Conservation (phyloP, 2,797 vertebrate genomes). For the Megaceryle alcyon region DNA sequence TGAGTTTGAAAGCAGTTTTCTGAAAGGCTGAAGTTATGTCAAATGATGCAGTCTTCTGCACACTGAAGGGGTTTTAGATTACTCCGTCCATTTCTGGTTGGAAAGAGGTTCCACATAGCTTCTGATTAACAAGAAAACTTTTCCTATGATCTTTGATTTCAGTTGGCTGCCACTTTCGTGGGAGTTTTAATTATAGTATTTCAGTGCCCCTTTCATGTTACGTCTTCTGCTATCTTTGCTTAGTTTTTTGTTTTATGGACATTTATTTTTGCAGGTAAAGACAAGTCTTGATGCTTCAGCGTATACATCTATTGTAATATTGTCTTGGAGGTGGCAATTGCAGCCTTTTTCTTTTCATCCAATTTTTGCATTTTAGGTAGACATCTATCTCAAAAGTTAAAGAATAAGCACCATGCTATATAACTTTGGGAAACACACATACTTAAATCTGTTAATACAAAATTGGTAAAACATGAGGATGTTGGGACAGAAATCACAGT, state of each 20-base stretch:
- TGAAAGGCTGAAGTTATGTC: neutral
- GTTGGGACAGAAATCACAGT: neutral
- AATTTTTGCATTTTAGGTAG: neutral
- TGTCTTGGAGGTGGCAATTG: neutral
- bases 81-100: neutral
- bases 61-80: neutral
- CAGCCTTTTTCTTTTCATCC: neutral
- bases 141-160: constrained; percentile 46
- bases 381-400: neutral
- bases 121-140: constrained; percentile 35
- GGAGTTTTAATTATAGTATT: constrained; percentile 14
- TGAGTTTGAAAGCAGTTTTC: neutral
- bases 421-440: neutral
- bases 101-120: neutral
- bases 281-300: neutral
- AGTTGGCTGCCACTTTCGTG: constrained; percentile 29
- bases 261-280: neutral
- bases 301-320: neutral
- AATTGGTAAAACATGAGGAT: neutral
- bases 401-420: neutral
- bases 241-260: neutral
- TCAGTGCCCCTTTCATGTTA: constrained; percentile 24
- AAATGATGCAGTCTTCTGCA: neutral
- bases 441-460: neutral
- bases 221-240: neutral